Percentiles rank a stretch among this genome's conserved stretches.
phyloP scores from a whole-genome alignment of 2,113 vertebrate species.

The Aptenodytes forsteri region DNA sequence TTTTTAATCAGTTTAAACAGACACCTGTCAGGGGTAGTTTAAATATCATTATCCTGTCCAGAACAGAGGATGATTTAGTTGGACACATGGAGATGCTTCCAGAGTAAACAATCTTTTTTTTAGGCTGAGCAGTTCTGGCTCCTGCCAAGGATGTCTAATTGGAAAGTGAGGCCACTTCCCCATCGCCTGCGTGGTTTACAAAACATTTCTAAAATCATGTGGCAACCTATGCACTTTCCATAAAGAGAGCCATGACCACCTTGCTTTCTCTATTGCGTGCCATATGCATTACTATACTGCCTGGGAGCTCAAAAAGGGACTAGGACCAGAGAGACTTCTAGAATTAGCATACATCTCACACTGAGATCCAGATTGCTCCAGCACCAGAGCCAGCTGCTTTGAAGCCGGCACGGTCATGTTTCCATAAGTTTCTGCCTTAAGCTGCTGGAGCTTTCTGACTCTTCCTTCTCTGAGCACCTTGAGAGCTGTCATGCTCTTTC shows the following conservation, averaged over 20 bases:
- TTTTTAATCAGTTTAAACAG: background rate
- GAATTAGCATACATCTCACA: background rate
- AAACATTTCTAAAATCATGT: background rate
- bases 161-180: background rate
- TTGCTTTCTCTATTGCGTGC: background rate
- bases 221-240: background rate
- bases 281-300: fast-evolving
- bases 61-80: background rate
- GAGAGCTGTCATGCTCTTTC: background rate
- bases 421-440: background rate
- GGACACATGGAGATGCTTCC: background rate
- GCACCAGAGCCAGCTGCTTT: background rate
- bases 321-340: background rate
- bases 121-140: background rate
- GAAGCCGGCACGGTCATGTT: fast-evolving
- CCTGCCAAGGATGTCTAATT: background rate
- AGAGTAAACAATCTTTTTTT: background rate
- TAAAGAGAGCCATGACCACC: background rate
- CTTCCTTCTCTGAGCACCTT: background rate
- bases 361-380: background rate
- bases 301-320: background rate
- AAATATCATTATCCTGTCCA: background rate
- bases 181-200: fast-evolving
- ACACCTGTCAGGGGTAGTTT: background rate
- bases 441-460: background rate